phyloP scores from a whole-genome alignment of 2,113 vertebrate species.

The Macroglossus sobrinus region DNA sequence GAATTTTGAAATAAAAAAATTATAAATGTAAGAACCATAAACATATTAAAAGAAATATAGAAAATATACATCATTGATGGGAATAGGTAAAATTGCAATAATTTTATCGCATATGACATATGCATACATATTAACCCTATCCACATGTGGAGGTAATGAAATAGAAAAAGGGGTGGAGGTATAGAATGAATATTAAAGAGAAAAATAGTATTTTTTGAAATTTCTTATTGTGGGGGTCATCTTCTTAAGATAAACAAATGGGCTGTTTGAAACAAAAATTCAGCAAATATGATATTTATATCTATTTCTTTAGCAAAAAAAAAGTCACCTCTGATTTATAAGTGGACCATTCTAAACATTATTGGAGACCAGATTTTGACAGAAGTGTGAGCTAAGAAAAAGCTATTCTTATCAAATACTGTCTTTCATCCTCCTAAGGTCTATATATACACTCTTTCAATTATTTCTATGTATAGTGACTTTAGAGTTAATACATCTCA shows the following conservation, averaged over 20 bases:
- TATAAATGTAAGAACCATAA: not conserved
- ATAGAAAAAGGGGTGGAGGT: not conserved
- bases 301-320: conserved; percentile 4
- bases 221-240: not conserved
- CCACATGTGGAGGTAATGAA: not conserved
- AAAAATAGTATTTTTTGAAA: not conserved
- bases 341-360: not conserved
- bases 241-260: conserved; percentile 27
- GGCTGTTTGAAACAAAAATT: conserved; percentile 24
- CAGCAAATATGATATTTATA: conserved; percentile 12
- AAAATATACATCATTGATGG: not conserved
- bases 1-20: not conserved
- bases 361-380: not conserved
- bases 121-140: not conserved
- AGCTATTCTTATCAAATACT: not conserved
- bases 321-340: conserved; percentile 34
- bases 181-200: not conserved
- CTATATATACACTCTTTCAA: not conserved
- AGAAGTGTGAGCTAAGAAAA: not conserved
- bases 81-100: not conserved
- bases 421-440: not conserved
- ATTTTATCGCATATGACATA: not conserved
- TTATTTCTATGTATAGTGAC: not conserved
- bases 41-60: not conserved
- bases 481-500: not conserved